These are phyloP conservation scores for Parnassius apollo DNA, from an alignment of 2,888 invertebrate species.

Conservation along the genomic window DNA sequence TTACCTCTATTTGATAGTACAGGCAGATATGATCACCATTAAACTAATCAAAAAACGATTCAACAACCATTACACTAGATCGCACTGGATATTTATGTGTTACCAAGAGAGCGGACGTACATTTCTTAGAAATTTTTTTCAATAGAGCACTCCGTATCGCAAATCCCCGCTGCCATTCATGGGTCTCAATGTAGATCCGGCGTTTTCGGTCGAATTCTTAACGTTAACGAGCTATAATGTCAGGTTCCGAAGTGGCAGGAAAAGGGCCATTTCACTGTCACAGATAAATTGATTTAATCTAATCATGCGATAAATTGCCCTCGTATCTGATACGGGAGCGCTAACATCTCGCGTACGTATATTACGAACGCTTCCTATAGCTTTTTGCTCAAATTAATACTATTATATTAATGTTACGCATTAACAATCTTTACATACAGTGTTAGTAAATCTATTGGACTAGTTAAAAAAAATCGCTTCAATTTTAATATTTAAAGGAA, in stretches of 20 bases:
- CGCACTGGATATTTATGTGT: background rate
- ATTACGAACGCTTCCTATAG: conserved; percentile 16
- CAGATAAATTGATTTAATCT: conserved; percentile 74
- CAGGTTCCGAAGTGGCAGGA: conserved; percentile 64
- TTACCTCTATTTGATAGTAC: too few relatives aligned
- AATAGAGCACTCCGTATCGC: conserved; percentile 33
- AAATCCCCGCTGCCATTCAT: conserved; percentile 39
- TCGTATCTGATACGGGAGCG: conserved; percentile 30
- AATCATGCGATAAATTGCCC: conserved; percentile 70
- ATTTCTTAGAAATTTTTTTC: conserved; percentile 20
- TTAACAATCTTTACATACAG: conserved; percentile 1
- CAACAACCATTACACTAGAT: conserved; percentile 1
- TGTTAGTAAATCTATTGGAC: too few relatives aligned
- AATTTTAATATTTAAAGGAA: too few relatives aligned
- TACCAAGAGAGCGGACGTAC: conserved; percentile 3
- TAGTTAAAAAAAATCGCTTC: too few relatives aligned
- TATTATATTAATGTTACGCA: conserved; percentile 5
- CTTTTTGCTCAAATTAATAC: conserved; percentile 13
- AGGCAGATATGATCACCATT: background rate
- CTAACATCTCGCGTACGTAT: conserved; percentile 23
- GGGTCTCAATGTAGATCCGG: conserved; percentile 38
- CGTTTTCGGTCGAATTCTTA: conserved; percentile 57
- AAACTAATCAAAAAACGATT: conserved; percentile 11
- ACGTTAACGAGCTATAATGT: conserved; percentile 61
- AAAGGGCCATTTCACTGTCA: conserved; percentile 66